Percentiles rank a stretch among this genome's conserved stretches.
Evolutionary conservation across 2,797 vertebrate genomes (phyloP).

Genomic region (Aratinga solstitialis): DNA sequence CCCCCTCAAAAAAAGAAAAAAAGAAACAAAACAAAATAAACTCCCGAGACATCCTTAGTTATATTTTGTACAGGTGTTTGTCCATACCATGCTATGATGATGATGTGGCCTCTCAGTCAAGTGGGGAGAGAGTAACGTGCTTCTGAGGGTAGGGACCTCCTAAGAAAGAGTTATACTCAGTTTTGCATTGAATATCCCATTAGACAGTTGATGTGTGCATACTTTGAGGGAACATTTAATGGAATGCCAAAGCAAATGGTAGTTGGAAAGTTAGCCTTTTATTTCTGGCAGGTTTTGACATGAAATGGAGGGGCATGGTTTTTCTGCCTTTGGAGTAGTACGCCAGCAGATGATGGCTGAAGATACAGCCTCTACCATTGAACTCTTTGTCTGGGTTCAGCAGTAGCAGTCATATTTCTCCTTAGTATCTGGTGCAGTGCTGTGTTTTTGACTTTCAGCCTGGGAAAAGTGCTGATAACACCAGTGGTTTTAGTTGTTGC

Average conservation of each 20-base stretch:
- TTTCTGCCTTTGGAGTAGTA: neutral
- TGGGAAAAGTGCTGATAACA: neutral
- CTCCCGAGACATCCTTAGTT: neutral
- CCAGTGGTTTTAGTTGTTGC: neutral
- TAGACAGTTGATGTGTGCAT: neutral
- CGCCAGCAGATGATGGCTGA: neutral
- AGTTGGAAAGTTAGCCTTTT: neutral
- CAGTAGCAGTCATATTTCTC: neutral
- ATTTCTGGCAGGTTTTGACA: neutral
- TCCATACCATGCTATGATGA: neutral
- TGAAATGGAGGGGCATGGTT: neutral
- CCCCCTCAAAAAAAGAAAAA: neutral
- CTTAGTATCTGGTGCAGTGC: neutral
- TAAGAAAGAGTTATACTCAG: neutral
- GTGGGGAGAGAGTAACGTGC: neutral
- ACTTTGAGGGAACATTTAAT: neutral
- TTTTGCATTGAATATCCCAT: neutral
- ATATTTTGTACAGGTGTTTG: accelerated
- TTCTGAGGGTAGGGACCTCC: neutral
- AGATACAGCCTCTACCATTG: neutral
- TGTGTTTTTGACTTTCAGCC: neutral
- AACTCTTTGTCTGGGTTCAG: neutral
- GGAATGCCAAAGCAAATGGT: neutral
- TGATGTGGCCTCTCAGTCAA: neutral
- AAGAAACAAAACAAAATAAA: neutral